Evolutionary conservation across 2,888 invertebrate species (phyloP).

Genomic region (Drosophila anceps): DNA sequence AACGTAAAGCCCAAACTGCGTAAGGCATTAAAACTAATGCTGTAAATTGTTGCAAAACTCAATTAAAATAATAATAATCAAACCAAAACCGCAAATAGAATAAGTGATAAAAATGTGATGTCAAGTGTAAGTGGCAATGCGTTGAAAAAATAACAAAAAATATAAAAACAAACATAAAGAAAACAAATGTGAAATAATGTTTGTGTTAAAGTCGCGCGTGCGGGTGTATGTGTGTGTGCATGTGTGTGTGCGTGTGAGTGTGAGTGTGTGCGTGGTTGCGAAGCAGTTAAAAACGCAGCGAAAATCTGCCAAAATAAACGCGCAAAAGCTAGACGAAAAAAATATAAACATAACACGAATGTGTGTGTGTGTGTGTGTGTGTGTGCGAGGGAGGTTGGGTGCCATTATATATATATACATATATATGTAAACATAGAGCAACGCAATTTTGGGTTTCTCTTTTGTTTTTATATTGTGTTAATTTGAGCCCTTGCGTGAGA

Average conservation of each 20-base stretch:
- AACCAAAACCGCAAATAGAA: constrained; percentile 38
- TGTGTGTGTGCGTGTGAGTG: constrained; percentile 18
- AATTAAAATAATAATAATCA: constrained; percentile 28
- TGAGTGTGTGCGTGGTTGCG: constrained; percentile 32
- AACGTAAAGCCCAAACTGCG: constrained; percentile 45
- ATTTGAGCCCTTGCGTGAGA: constrained; percentile 47
- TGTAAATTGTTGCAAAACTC: constrained; percentile 60
- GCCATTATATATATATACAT: constrained; percentile 4
- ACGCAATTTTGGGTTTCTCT: constrained; percentile 43
- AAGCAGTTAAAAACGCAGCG: constrained; percentile 42
- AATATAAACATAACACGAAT: constrained; percentile 41
- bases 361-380: constrained; percentile 2
- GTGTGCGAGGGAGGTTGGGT: background rate
- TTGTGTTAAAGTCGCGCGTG: constrained; percentile 34
- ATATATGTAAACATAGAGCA: constrained; percentile 52
- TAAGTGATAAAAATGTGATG: constrained; percentile 76
- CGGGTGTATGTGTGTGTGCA: constrained; percentile 11
- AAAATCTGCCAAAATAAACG: constrained; percentile 57
- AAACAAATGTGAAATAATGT: constrained; percentile 26
- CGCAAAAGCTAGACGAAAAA: constrained; percentile 50
- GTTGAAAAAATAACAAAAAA: background rate
- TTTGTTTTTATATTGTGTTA: constrained; percentile 59
- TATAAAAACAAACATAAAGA: background rate
- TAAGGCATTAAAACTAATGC: constrained; percentile 53
- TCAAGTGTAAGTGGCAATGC: constrained; percentile 64